phyloP scores from a whole-genome alignment of 2,797 vertebrate species.

The Adelosebastes latens region DNA sequence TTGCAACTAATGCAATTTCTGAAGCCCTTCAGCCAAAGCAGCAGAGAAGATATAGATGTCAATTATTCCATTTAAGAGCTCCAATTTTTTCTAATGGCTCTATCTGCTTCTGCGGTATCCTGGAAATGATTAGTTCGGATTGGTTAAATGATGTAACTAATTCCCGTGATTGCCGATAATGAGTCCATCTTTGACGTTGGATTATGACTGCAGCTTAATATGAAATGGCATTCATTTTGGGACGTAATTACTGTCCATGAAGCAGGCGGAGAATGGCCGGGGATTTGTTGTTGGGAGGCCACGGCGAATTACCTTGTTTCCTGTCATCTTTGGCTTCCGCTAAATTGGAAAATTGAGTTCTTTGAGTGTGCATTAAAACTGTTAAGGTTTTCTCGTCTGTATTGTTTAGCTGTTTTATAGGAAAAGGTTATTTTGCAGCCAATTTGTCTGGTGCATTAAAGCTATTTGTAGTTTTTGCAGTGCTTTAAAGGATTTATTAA shows the following conservation, averaged over 20 bases:
- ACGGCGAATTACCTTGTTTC: slow-evolving; percentile 94
- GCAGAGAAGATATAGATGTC: slow-evolving; percentile 92
- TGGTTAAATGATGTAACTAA: slow-evolving; percentile 98
- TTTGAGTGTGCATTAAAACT: slow-evolving; percentile 87
- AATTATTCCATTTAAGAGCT: slow-evolving; percentile 98
- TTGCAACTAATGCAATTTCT: slow-evolving; percentile 69
- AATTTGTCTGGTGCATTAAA: slow-evolving; percentile 48
- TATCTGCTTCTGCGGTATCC: slow-evolving; percentile 95
- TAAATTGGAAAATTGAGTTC: slow-evolving; percentile 95
- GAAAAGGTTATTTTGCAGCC: slow-evolving; percentile 60
- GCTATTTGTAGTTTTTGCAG: slow-evolving; percentile 21
- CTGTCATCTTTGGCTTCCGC: slow-evolving; percentile 91
- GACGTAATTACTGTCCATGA: slow-evolving; percentile 87
- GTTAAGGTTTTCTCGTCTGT: slow-evolving; percentile 79
- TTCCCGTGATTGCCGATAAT: slow-evolving; percentile 96
- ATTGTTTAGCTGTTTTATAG: slow-evolving; percentile 75
- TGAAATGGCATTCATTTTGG: slow-evolving; percentile 92
- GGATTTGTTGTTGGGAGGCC: slow-evolving; percentile 86
- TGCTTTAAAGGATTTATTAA: slow-evolving; percentile 4
- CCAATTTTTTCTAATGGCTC: slow-evolving; percentile 96
- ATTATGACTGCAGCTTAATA: slow-evolving; percentile 95
- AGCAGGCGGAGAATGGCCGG: slow-evolving; percentile 81
- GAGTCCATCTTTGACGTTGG: slow-evolving; percentile 92
- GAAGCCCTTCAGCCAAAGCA: slow-evolving; percentile 76
- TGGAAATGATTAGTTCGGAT: slow-evolving; percentile 96